Base-by-base conservation (phyloP, 2,888 invertebrate species). In the Deilephila porcellus region DNA sequence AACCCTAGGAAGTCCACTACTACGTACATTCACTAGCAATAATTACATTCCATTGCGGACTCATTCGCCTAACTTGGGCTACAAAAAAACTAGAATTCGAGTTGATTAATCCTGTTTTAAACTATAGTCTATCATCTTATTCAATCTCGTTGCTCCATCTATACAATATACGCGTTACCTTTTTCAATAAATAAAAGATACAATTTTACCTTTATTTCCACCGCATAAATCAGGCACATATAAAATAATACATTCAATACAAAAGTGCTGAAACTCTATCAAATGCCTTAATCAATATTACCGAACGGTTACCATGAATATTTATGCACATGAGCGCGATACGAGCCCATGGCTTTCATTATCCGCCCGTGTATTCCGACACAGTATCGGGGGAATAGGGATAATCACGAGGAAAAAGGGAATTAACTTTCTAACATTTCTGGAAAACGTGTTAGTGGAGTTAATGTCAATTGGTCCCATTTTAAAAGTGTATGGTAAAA, bases 151-250 rank as follows among this genome's bases (percentile, higher is more conserved):
- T 32, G 1, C 4, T 32, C 3, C 32, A 32, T 32, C 32, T 32
- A 32, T 2, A 32, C 32, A 32, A 32, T 32, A 4, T 32, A 32
- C 4, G 32, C 32, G 32, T 32, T 2, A 5, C 32, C 32, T 32
- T 32, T 32, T 32, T 45, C 37, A 11, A 11, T 14, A 11, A 11
- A 45, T 14, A 45, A 45, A 45, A 45, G 3, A 45, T 11, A 45
- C 45, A 45, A 45, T 63, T 37, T 45, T 45, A 45, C 11, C 37
- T 20, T 20, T 37, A 64, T 45, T 11, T 29, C 45, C 20, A 25
- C 52, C 6, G 19, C 75, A 60, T 74, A 75, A 78, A 79, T 78
- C 71, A 76, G 76, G 75, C 60, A 67, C n/a, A 45, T 29, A 67
- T 25, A 52, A 45, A 64, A 37, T 64, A 67, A 52, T 25, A 67